A percentile compares a stretch with the other conserved stretches of the same genome.
Conservation (phyloP, 1,140 invertebrate genomes). For the Aphelinus atriplicis region DNA sequence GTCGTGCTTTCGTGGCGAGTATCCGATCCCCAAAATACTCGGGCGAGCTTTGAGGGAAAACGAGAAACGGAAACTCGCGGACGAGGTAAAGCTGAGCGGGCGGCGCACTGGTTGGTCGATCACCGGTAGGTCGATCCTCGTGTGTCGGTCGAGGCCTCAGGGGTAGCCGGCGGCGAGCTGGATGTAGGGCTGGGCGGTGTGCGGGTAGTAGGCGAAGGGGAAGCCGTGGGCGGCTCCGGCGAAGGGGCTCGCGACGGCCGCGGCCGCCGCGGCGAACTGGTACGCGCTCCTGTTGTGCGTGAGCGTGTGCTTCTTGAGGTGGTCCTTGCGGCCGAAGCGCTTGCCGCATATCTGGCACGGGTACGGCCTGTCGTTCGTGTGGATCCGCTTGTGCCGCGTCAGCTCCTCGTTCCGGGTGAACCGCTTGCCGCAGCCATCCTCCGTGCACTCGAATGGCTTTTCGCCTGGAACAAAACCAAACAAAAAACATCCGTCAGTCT, state of each 20-base stretch:
- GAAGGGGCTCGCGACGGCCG: background rate
- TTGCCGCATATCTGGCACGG: constrained; percentile 84
- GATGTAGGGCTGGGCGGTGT: background rate
- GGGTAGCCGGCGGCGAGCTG: background rate
- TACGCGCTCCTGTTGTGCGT: constrained; percentile 69
- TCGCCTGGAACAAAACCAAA: constrained; percentile 70
- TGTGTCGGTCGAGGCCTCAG: background rate
- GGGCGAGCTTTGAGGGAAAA: too few relatives aligned
- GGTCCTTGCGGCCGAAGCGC: constrained; percentile 89
- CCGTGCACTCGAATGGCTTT: constrained; percentile 86
- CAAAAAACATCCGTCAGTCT: background rate
- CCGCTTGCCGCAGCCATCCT: constrained; percentile 84
- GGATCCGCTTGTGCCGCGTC: constrained; percentile 90
- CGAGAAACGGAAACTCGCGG: too few relatives aligned
- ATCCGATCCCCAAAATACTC: too few relatives aligned
- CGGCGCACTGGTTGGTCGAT: too few relatives aligned
- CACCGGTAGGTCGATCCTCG: too few relatives aligned
- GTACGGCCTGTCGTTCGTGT: constrained; percentile 84
- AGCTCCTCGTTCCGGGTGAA: constrained; percentile 95
- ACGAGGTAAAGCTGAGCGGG: too few relatives aligned
- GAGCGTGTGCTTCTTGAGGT: constrained; percentile 83
- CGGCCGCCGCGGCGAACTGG: constrained; percentile 36
- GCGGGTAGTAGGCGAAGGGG: constrained; percentile 5
- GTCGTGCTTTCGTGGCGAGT: background rate
- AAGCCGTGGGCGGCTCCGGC: background rate